Percentiles rank a stretch among this genome's conserved stretches.
Conservation (phyloP, 1,140 invertebrate species). For the Ips nitidus region DNA sequence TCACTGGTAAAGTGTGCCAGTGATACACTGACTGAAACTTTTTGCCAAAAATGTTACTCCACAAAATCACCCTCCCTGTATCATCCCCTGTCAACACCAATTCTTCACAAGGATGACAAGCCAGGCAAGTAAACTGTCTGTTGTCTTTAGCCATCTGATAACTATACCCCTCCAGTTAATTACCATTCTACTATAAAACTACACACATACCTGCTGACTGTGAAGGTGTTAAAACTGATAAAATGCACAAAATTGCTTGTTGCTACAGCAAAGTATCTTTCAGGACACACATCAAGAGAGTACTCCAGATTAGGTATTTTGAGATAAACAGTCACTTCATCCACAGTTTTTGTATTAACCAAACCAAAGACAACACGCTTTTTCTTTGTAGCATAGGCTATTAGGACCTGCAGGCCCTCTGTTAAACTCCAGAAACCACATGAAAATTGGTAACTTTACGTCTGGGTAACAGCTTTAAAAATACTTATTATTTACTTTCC, state of each 20-base stretch:
- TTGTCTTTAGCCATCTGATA: constrained; percentile 50
- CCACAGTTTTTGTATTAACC: constrained; percentile 27
- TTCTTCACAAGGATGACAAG: constrained; percentile 68
- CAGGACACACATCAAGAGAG: constrained; percentile 21
- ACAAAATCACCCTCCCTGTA: constrained; percentile 67
- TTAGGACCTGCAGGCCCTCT: constrained; percentile 29
- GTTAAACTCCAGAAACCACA: constrained; percentile 24
- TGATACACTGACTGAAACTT: constrained; percentile 63
- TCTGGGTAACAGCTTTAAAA: constrained; percentile 37
- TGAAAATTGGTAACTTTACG: constrained; percentile 40
- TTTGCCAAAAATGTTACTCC: constrained; percentile 58
- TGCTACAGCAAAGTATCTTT: constrained; percentile 37
- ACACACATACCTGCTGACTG: constrained; percentile 6
- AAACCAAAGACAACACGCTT: constrained; percentile 22
- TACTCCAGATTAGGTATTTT: constrained; percentile 19
- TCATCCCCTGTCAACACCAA: constrained; percentile 71
- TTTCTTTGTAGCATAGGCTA: constrained; percentile 32
- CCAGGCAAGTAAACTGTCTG: constrained; percentile 65
- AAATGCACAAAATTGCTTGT: constrained; percentile 30
- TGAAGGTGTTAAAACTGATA: constrained; percentile 22
- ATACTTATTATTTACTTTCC: too few species aligned
- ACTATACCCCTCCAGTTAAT: constrained; percentile 26
- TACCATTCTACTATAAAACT: too few species aligned
- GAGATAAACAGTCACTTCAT: constrained; percentile 23
- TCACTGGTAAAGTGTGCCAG: constrained; percentile 79